Conservation (phyloP, 2,888 invertebrate species). For the Tricholauxania praeusta region DNA sequence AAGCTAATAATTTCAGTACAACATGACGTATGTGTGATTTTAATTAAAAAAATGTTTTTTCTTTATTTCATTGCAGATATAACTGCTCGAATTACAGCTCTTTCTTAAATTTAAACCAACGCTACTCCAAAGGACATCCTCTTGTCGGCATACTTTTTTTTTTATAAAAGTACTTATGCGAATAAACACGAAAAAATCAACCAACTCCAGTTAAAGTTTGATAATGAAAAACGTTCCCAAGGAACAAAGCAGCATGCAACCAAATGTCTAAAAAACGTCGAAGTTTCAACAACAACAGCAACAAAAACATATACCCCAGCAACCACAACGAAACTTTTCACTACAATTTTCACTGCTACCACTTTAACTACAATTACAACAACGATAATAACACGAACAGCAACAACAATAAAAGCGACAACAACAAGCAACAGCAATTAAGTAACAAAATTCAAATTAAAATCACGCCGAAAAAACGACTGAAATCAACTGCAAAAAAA, state of each 20-base stretch:
- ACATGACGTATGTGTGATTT: constrained; percentile 13
- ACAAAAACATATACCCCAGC: too few species aligned
- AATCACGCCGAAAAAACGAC: background rate
- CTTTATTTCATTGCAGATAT: background rate
- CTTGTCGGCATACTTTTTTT: too few species aligned
- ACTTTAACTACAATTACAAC: background rate
- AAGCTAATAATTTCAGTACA: background rate
- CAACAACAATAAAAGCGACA: constrained; percentile 9
- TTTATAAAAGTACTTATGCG: too few species aligned
- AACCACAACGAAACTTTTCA: too few species aligned
- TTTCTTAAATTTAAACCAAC: too few species aligned
- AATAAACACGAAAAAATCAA: too few species aligned
- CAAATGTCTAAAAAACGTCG: background rate
- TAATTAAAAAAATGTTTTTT: background rate
- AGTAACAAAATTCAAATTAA: constrained; percentile 8
- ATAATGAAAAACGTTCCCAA: background rate
- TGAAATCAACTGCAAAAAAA: constrained; percentile 6
- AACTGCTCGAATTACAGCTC: too few species aligned
- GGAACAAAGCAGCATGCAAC: background rate
- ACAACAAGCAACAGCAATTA: background rate
- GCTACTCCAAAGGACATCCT: too few species aligned
- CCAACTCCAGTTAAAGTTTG: background rate
- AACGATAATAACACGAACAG: background rate
- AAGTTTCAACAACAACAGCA: too few species aligned
- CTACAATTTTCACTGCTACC: too few species aligned